phyloP scores from a whole-genome alignment of 2,888 invertebrate species.

The Cryptocephalus primarius region DNA sequence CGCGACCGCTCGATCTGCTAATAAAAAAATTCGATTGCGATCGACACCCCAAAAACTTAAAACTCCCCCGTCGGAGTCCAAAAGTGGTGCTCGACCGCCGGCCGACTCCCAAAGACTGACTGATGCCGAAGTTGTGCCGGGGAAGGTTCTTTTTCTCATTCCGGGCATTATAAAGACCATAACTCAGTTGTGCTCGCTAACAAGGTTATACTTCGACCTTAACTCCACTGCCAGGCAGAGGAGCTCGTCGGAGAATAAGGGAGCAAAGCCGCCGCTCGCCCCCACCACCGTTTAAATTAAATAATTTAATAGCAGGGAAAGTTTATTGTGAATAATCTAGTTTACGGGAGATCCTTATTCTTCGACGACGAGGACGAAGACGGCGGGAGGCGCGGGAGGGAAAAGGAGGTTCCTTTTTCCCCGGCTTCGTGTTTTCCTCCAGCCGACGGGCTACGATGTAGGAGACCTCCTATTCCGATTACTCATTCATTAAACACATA shows the following conservation, averaged over 20 bases:
- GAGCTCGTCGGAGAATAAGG: conserved; percentile 4
- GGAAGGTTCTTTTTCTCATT: conserved; percentile 32
- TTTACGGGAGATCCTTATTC: conserved; percentile 25
- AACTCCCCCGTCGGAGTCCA: too few species aligned
- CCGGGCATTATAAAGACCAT: conserved; percentile 38
- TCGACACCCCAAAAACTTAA: too few species aligned
- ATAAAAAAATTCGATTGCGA: too few species aligned
- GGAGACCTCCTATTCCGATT: not conserved
- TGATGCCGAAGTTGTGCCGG: conserved; percentile 28
- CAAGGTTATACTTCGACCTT: conserved; percentile 41
- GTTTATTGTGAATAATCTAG: conserved; percentile 44
- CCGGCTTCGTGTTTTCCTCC: not conserved
- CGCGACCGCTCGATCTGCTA: too few species aligned
- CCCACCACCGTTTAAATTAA: conserved; percentile 37
- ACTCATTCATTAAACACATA: too few species aligned
- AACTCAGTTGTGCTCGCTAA: conserved; percentile 40
- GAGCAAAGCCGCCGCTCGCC: conserved; percentile 14
- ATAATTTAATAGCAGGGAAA: conserved; percentile 43
- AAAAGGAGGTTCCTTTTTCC: not conserved
- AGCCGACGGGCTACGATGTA: conserved; percentile 3
- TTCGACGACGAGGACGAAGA: conserved; percentile 2
- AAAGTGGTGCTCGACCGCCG: conserved; percentile 21
- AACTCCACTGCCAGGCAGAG: conserved; percentile 24
- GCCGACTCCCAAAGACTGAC: conserved; percentile 30
- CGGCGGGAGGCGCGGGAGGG: conserved; percentile 1